Conservation (phyloP, 2,113 vertebrate species). For the Eulacestoma nigropectus region DNA sequence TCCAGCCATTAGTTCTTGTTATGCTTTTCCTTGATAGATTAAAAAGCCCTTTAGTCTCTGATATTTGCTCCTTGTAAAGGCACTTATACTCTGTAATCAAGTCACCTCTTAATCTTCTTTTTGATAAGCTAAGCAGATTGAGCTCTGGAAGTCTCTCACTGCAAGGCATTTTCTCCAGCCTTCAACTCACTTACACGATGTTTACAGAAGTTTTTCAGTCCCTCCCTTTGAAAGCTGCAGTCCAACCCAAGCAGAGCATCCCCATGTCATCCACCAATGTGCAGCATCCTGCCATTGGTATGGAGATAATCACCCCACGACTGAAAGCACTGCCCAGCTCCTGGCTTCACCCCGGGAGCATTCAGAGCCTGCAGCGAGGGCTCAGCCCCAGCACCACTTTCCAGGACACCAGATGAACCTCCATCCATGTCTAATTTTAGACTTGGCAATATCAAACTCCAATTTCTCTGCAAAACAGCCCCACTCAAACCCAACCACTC, state of each 20-base stretch:
- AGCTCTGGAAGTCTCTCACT: constrained; percentile 53
- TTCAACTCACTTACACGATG: constrained; percentile 47
- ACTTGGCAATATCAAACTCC: background rate
- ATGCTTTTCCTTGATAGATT: constrained; percentile 59
- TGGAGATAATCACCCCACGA: background rate
- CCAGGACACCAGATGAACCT: background rate
- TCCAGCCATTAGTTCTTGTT: constrained; percentile 62
- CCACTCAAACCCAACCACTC: background rate
- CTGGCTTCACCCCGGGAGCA: background rate
- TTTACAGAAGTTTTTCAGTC: constrained; percentile 16
- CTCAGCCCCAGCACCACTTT: background rate
- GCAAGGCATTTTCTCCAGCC: constrained; percentile 56
- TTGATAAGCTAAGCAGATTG: constrained; percentile 68
- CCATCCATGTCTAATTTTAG: background rate
- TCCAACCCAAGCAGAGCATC: background rate
- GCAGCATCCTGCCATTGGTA: background rate
- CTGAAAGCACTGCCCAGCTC: background rate
- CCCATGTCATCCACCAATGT: accelerated
- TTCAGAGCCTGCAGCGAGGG: accelerated
- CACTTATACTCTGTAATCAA: constrained; percentile 67
- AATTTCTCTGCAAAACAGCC: background rate
- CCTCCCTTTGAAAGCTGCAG: background rate
- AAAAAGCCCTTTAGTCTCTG: constrained; percentile 65
- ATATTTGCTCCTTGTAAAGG: constrained; percentile 64
- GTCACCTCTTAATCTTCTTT: constrained; percentile 68